These are phyloP conservation scores for Actinemys pallida DNA, from an alignment of 2,113 vertebrate species.

Conservation along the genomic window DNA sequence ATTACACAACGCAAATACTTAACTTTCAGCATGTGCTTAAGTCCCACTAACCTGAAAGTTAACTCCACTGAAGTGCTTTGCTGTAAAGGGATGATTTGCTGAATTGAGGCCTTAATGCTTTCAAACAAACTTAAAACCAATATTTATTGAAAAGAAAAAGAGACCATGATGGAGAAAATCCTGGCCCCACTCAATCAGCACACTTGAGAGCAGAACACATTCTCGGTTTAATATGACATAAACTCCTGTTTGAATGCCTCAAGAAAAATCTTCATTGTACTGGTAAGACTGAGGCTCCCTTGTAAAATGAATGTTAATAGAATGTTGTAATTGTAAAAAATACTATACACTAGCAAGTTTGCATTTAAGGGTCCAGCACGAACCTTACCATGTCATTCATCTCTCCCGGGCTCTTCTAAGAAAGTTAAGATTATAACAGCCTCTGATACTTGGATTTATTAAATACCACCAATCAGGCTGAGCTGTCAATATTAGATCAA, in stretches of 20 bases:
- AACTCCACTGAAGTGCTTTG: neutral
- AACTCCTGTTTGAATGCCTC: neutral
- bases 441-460: slow-evolving; percentile 45
- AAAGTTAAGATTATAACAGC: slow-evolving; percentile 43
- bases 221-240: neutral
- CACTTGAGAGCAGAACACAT: neutral
- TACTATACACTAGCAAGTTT: neutral
- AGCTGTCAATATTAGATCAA: slow-evolving; percentile 37
- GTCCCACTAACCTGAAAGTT: neutral
- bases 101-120: neutral
- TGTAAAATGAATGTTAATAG: slow-evolving; percentile 8
- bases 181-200: neutral
- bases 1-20: neutral
- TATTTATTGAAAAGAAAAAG: neutral
- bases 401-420: slow-evolving; percentile 32
- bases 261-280: neutral
- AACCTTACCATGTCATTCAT: neutral
- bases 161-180: neutral
- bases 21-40: neutral
- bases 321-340: neutral
- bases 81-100: neutral
- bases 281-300: slow-evolving; percentile 9
- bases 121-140: neutral
- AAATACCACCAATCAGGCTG: slow-evolving; percentile 47
- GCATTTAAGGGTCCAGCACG: neutral